Evolutionary conservation across 2,888 invertebrate genomes (phyloP), one percentile per base, ranked within the genome.

Genomic region (Drosophila sordidapex): DNA sequence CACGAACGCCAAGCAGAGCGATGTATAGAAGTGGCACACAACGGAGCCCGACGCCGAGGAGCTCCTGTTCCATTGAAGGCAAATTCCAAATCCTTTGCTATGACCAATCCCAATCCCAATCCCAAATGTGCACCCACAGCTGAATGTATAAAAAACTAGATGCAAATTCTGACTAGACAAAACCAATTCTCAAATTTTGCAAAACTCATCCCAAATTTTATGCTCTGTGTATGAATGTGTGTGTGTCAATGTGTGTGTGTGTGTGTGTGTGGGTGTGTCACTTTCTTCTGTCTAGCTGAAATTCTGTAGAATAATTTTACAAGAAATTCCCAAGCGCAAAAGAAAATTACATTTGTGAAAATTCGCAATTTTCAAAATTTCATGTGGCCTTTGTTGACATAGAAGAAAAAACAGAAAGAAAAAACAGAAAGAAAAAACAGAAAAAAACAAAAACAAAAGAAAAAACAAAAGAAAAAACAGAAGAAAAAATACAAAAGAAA

Each of bases 1-100:
- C 62, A 92, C 93, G 74, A 93, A 93, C 81, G 93, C 93, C 73
- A 93, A 93, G 70, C 93, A 93, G 79, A 93, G 93, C 78, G 93
- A 93, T 77, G 93, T 93, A 92, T 93, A 93, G 93, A 90, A 91
- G 51, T 89, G 89, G 89, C 87, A 87, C 82, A 90, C 91, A 73
- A 84, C 87, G 85, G 92, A 91, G 71, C 85, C 79, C 75, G 91
- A 91, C 56, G 84, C 89, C 62, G 87, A 89, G 69, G 86, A 90
- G 79, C 82, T 90, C 66, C 77, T 91, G 56, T 90, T 91, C 76
- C 90, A 91, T 76, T 92, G 82, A 46, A 90, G 61, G 25, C 51
- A 73, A 40, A 21, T 54, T 70, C 58, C 40, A 29, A 35, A 53
- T 67, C 63, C 73, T 25, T 60, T 40, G 59, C 53, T 74, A 57